Percentiles rank a stretch among this genome's conserved stretches.
These are phyloP conservation scores for Tor tambroides DNA, from an alignment of 2,113 vertebrate species.

Conservation along the genomic window DNA sequence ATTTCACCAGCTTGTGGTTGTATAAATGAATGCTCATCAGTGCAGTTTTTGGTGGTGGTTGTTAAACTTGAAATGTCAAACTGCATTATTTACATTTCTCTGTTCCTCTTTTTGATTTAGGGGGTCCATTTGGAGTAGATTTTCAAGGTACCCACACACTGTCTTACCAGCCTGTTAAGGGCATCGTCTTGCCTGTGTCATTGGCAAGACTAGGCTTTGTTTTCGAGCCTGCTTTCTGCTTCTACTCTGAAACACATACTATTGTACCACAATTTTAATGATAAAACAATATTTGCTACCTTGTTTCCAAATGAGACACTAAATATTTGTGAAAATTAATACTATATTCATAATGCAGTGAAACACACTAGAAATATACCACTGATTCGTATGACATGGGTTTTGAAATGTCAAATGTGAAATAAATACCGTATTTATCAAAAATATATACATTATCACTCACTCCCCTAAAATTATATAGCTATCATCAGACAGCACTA, in stretches of 20 bases:
- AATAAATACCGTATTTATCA: too few relatives aligned
- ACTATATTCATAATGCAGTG: not conserved
- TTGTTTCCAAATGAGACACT: not conserved
- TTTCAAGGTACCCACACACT: not conserved
- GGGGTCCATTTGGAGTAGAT: not conserved
- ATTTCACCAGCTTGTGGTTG: not conserved
- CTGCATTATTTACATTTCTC: not conserved
- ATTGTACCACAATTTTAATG: too few relatives aligned
- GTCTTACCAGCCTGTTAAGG: not conserved
- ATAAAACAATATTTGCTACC: not conserved
- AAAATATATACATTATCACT: not conserved
- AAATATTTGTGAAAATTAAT: not conserved
- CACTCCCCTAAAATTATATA: not conserved
- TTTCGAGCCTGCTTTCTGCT: not conserved
- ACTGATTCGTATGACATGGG: too few relatives aligned
- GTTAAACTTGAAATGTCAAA: not conserved
- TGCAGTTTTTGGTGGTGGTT: not conserved
- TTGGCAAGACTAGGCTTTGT: not conserved
- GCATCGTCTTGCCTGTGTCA: not conserved
- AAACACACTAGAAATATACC: not conserved
- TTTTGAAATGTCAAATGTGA: too few relatives aligned
- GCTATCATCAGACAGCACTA: not conserved
- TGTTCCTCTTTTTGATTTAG: slow-evolving; percentile 18
- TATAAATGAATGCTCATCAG: not conserved
- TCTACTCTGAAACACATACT: too few relatives aligned